Percentiles rank a stretch among this genome's conserved stretches.
Conservation (phyloP, 2,797 vertebrate genomes). For the Aselliscus stoliczkanus region DNA sequence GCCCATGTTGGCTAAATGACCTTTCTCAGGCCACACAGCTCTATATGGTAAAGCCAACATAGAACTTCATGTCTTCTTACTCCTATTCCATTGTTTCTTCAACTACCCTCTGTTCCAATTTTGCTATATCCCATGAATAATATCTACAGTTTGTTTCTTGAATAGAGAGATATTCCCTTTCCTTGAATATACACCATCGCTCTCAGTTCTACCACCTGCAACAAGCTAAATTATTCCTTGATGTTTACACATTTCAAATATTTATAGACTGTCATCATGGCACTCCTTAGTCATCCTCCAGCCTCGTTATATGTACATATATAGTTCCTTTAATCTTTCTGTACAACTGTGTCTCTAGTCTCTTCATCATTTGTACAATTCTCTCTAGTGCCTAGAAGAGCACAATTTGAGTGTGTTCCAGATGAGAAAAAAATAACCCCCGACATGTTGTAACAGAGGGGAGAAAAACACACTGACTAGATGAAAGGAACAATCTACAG, state of each 20-base stretch:
- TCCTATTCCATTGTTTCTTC: not conserved
- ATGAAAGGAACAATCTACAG: constrained; percentile 70
- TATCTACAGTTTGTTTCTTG: not conserved
- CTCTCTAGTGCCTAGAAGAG: constrained; percentile 41
- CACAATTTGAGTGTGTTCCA: constrained; percentile 54
- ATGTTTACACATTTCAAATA: constrained; percentile 79
- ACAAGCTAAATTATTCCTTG: constrained; percentile 72
- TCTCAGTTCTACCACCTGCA: constrained; percentile 74
- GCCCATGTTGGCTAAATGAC: not conserved
- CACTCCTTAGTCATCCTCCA: constrained; percentile 75
- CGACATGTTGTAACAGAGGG: constrained; percentile 59
- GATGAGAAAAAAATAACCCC: constrained; percentile 64
- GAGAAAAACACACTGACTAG: constrained; percentile 28
- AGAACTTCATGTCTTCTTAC: not conserved
- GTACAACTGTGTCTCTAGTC: constrained; percentile 67
- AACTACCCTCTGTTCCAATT: not conserved
- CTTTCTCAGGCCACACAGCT: not conserved
- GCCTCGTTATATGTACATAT: constrained; percentile 61
- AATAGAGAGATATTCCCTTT: constrained; percentile 38
- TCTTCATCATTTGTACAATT: constrained; percentile 39
- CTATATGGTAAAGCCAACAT: not conserved
- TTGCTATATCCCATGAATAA: not conserved
- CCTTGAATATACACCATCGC: constrained; percentile 62
- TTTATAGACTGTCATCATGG: constrained; percentile 77
- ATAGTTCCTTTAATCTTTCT: constrained; percentile 76